Evolutionary conservation across 2,797 vertebrate species (phyloP), one percentile per base, ranked within the genome.

Genomic region (Melanotaenia maccullochi): DNA sequence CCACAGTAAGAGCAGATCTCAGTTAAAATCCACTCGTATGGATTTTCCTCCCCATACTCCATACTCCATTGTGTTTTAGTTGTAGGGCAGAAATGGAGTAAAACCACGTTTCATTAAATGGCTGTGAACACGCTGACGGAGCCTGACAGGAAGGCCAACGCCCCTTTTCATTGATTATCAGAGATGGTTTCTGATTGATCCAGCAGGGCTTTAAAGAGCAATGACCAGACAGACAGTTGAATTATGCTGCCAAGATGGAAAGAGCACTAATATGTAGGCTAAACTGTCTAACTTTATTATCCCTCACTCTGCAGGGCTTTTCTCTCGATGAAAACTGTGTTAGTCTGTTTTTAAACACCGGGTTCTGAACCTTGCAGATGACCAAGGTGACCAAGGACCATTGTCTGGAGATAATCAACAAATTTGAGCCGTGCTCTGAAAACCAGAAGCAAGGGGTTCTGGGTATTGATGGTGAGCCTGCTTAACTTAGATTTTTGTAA

Each of bases 351-450:
- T 61, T 64, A 33, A 54, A 9, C 75, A 0, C 49, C 32, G 5
- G 38, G 4, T 42, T 18, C 4, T 42, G 3, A 42, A 16, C 14
- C 40, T 90, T 82, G 36, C 82, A 99, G 98, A 97, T 98, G 97
- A 93, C 76, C 0, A 95, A 89, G 14, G 96, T 97, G 87, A 96
- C 95, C 16, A 96, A 95, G 25, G 96, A 98, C 35, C 95, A 96
- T 73, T 99, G 98, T 78, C 85, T 93, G 78, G 96, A 96, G 81
- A 96, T 99, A 56, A 94, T 99, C 62, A 87, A 91, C 79, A 98
- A 97, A 74, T 99, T 99, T 82, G 98, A 99, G 89, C 98, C 98
- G 0, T 99, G 97, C 87, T 92, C 91, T 0, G 96, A 98, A 70
- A 99, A 98, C 93, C 96, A 95, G 92, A 94, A 95, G 49, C 94